Evolutionary conservation across 2,113 vertebrate species (phyloP), one percentile per base, ranked within the genome.

Genomic region (Ctenodactylus gundi): DNA sequence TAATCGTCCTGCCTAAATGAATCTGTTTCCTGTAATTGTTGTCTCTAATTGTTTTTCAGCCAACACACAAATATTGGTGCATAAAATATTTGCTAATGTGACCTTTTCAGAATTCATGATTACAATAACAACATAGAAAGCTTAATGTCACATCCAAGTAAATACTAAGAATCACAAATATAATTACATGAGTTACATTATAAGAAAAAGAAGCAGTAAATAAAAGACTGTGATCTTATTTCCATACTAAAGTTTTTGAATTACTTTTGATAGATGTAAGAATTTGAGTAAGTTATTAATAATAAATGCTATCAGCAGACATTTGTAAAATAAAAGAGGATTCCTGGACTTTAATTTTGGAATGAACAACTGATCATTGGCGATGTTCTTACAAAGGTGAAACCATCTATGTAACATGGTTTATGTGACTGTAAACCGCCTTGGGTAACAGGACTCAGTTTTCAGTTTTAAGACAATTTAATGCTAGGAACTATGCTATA

Each of bases 71-170:
- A 1, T 3, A 62, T n/a, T 62, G 77, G 92, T 4, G 20, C 75
- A 85, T 68, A 58, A 51, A 92, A 81, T 53, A 21, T 36, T 78
- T 93, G 84, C 4, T 86, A 92, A 87, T 78, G 39, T 84, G 62
- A 90, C 44, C 27, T 78, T 94, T 91, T 83, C 6, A 76, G 46
- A 96, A 80, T 95, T 94, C 29, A 64, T 41, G 23, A 53, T 90
- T 70, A 75, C 6, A 68, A 44, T 53, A 62, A 73, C 8, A 27
- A 11, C 13, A 68, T 49, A 51, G 34, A 62, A 81, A 81, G 90
- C 7, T 36, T 89, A 92, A 68, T 73, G 25, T 55, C 15, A 62
- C n/a, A 31, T 67, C 34, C 0, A 49, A 95, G 29, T 80, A 94
- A 80, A 73, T 49, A 78, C 4, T 46, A 87, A 36, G 11, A 84